A percentile compares a stretch with the other conserved stretches of the same genome.
These are phyloP conservation scores for Boulengerochromis microlepis DNA, from an alignment of 2,113 vertebrate species.

Conservation along the genomic window DNA sequence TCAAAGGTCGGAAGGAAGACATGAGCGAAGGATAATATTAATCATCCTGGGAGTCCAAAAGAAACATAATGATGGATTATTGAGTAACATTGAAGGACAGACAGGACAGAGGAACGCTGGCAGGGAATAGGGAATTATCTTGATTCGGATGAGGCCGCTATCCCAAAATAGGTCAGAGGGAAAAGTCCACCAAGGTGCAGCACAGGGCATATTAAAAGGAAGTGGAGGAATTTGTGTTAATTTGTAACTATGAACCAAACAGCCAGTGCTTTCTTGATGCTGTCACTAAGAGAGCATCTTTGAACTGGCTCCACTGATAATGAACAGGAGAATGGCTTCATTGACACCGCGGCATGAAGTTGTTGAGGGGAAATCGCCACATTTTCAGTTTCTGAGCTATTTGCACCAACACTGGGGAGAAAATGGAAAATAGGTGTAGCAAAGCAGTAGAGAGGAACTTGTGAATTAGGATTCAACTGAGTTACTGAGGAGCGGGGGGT, in stretches of 20 bases:
- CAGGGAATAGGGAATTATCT: background rate
- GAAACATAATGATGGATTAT: background rate
- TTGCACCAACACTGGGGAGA: background rate
- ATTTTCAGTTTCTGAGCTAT: background rate
- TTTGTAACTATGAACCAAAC: background rate
- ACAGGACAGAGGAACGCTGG: background rate
- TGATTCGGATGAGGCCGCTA: background rate
- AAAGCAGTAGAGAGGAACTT: background rate
- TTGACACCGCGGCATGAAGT: background rate
- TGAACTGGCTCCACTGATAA: background rate
- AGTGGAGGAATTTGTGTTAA: background rate
- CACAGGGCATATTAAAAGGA: background rate
- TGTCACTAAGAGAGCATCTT: background rate
- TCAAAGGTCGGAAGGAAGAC: background rate
- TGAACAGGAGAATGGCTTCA: background rate
- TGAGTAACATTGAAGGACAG: background rate
- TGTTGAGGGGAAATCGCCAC: background rate
- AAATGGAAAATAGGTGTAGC: background rate
- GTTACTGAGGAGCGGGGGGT: background rate
- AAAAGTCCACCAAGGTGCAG: background rate
- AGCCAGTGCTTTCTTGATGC: background rate
- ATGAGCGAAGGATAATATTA: background rate
- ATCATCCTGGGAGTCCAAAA: background rate
- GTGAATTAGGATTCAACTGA: conserved; percentile 30
- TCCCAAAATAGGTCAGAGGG: conserved; percentile 1